These are phyloP conservation scores for Caenorhabditis sp. DNA, from an alignment of 2,888 invertebrate species.

Conservation along the genomic window DNA sequence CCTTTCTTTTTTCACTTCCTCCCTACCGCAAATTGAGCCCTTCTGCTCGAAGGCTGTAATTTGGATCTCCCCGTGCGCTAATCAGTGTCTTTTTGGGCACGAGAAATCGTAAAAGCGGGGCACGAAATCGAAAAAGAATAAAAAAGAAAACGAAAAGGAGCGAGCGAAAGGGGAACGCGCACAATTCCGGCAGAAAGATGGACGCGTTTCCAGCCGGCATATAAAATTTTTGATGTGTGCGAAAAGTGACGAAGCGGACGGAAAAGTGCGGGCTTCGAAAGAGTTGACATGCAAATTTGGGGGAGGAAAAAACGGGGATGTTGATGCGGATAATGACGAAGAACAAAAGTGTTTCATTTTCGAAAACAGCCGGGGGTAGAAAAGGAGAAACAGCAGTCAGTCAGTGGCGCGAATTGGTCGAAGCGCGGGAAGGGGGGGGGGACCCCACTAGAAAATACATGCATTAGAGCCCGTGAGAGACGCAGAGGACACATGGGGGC, in stretches of 20 bases:
- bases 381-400: constrained; percentile 41
- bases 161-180: constrained; percentile 14
- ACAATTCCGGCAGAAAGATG: constrained; percentile 29
- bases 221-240: constrained; percentile 54
- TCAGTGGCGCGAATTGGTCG: constrained; percentile 49
- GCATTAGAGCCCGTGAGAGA: constrained; percentile 40
- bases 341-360: constrained; percentile 46
- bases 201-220: constrained; percentile 24
- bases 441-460: constrained; percentile 56
- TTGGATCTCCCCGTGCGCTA: background rate
- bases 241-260: constrained; percentile 38
- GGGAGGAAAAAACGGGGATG: background rate
- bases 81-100: background rate
- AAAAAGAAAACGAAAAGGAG: background rate
- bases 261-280: constrained; percentile 19
- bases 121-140: background rate
- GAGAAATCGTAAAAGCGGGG: background rate
- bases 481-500: constrained; percentile 50
- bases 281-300: constrained; percentile 31
- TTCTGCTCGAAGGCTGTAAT: background rate
- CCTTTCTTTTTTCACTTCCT: background rate
- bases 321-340: background rate
- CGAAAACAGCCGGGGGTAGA: constrained; percentile 30
- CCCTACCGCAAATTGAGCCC: background rate
- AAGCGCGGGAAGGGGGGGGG: constrained; percentile 37